These are phyloP conservation scores for Oncopodura yosiiana DNA, from an alignment of 1,140 invertebrate genomes.

Conservation along the genomic window DNA sequence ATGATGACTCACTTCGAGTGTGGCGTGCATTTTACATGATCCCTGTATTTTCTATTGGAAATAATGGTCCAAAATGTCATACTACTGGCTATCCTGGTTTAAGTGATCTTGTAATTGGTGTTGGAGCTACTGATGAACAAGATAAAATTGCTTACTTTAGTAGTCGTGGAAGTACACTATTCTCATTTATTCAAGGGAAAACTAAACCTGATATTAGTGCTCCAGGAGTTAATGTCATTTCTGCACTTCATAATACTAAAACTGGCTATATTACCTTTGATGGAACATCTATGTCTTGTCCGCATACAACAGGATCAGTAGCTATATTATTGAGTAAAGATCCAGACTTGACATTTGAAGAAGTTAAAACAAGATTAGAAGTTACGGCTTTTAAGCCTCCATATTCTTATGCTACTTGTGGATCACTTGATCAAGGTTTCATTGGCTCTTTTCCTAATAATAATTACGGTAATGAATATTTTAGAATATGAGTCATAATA, in stretches of 20 bases:
- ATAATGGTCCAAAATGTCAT: slow-evolving; percentile 1
- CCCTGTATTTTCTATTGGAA: slow-evolving; percentile 6
- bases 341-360: not conserved
- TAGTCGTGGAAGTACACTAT: slow-evolving; percentile 1
- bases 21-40: not conserved
- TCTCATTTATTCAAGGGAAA: not conserved
- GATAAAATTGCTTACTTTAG: not conserved
- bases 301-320: slow-evolving; percentile 11
- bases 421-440: no score
- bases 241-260: slow-evolving; percentile 4
- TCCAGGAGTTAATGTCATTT: slow-evolving; percentile 6
- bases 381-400: no score
- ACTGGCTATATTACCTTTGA: not conserved
- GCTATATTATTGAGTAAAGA: not conserved
- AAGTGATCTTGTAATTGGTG: slow-evolving; percentile 3
- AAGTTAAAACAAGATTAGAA: no score
- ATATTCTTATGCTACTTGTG: no score
- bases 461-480: no score
- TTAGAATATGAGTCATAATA: no score
- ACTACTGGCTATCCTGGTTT: not conserved
- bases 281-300: slow-evolving; percentile 12
- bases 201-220: slow-evolving; percentile 18
- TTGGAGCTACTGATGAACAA: not conserved
- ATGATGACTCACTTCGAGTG: not conserved
- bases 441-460: no score